These are phyloP conservation scores for Lampris megalopsis DNA, from an alignment of 2,113 vertebrate genomes.

Conservation along the genomic window DNA sequence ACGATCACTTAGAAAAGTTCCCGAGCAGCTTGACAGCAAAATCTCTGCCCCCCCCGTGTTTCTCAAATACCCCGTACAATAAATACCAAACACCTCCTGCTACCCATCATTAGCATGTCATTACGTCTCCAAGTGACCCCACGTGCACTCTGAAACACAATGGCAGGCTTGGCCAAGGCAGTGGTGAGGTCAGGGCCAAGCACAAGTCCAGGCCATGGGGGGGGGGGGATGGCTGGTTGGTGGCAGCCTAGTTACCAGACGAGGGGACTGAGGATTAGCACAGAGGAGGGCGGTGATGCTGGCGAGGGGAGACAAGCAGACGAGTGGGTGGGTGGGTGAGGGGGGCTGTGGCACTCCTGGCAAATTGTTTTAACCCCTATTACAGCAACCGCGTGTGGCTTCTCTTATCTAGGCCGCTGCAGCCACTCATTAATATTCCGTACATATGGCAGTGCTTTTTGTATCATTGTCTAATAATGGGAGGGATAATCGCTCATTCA, in stretches of 20 bases:
- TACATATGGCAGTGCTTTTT: constrained; percentile 90
- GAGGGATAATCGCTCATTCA: constrained; percentile 98
- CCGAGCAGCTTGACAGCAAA: neutral
- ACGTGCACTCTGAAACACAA: constrained; percentile 49
- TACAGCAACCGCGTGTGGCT: constrained; percentile 83
- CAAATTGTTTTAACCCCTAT: constrained; percentile 86
- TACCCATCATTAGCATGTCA: constrained; percentile 63
- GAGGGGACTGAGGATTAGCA: constrained; percentile 69
- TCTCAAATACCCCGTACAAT: constrained; percentile 31
- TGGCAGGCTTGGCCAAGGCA: constrained; percentile 49
- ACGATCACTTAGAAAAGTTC: neutral
- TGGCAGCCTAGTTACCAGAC: constrained; percentile 44
- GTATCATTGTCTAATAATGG: constrained; percentile 98
- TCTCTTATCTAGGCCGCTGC: constrained; percentile 93
- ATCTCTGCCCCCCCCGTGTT: neutral
- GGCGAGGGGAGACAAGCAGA: constrained; percentile 2
- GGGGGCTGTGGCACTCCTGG: constrained; percentile 41
- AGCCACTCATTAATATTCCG: constrained; percentile 99
- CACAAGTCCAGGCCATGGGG: constrained; percentile 53
- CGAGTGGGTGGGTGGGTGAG: constrained; percentile 18
- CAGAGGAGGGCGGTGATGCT: constrained; percentile 45
- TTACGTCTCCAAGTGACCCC: constrained; percentile 58
- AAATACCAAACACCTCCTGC: constrained; percentile 49
- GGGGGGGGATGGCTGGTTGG: constrained; percentile 37
- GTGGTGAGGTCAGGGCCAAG: constrained; percentile 64